Evolutionary conservation across 2,113 vertebrate species (phyloP).

Genomic region (Microcebus tavaratra): DNA sequence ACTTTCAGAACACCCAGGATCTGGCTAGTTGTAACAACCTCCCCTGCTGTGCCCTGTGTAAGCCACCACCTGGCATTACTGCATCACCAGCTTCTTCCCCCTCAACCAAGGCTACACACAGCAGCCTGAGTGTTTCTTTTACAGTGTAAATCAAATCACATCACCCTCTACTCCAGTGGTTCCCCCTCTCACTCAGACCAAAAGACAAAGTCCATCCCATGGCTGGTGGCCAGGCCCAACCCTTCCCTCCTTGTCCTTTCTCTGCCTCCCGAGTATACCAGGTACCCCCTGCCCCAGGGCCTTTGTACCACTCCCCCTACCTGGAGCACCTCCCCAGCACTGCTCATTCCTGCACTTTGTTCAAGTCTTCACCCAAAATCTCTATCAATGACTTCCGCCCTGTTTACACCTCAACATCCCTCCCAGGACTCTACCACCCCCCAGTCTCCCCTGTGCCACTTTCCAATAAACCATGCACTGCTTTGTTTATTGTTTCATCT

Average conservation of each 20-base stretch:
- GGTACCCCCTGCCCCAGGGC: not conserved
- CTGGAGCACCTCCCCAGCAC: not conserved
- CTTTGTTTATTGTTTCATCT: not conserved
- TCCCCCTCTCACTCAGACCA: not conserved
- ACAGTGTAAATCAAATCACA: no score
- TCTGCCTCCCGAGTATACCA: not conserved
- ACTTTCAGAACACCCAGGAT: not conserved
- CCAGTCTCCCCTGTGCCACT: not conserved
- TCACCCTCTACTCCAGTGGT: not conserved
- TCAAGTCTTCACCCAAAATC: not conserved
- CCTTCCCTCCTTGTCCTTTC: not conserved
- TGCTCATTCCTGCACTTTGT: not conserved
- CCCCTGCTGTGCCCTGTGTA: not conserved
- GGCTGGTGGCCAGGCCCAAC: not conserved
- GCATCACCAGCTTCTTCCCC: not conserved
- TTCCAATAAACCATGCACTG: not conserved
- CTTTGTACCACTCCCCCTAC: not conserved
- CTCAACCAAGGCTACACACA: not conserved
- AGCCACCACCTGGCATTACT: not conserved
- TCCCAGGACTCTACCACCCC: not conserved
- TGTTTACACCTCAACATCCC: not conserved
- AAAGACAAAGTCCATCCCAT: not conserved
- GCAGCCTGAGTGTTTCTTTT: not conserved
- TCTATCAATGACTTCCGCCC: not conserved
- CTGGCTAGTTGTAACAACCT: not conserved